Base-by-base conservation (phyloP, 2,113 vertebrate genomes). In the Mixornis gularis region DNA sequence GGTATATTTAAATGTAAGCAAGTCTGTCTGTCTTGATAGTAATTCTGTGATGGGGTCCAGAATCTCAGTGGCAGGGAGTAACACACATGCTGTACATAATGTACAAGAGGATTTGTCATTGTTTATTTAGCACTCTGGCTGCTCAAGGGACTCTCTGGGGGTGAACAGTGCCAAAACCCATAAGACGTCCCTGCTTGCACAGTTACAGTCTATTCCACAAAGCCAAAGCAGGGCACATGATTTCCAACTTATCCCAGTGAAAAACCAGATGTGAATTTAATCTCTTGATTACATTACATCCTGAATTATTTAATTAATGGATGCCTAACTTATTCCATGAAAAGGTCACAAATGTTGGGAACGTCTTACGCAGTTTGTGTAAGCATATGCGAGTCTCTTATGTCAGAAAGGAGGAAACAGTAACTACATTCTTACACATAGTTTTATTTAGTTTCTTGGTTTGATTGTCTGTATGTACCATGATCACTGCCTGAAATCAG, bases 251-350 rank as follows among this genome's bases (percentile, higher is more conserved):
- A 87, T 65, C 72, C 96, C 86, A 89, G 19, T 94, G 89, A 92
- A 94, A 93, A 95, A 81, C 14, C 94, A 96, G 95, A 95, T 95
- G 94, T 95, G 91, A 90, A 87, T 94, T 85, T 96, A 95, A 96
- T 96, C 94, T 95, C 84, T 92, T 96, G 95, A 96, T 96, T 95
- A 96, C 95, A 95, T 96, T 94, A 79, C 73, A 95, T 92, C 89
- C 86, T 89, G 91, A 93, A 95, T 90, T 94, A 95, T 95, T 95
- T 96, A 96, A 95, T 95, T 95, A 94, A 95, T 92, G 96, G 73
- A 94, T 95, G 87, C 87, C 92, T 95, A 79, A 85, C 77, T 95
- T 90, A 95, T 93, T 95, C 74, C 78, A 81, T 76, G 65, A 76
- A 95, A 95, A 96, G 96, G 95, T 90, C 94, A 90, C 84, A 87